These are phyloP conservation scores for Caerostris darwini DNA, from an alignment of 1,140 invertebrate genomes.

Conservation along the genomic window DNA sequence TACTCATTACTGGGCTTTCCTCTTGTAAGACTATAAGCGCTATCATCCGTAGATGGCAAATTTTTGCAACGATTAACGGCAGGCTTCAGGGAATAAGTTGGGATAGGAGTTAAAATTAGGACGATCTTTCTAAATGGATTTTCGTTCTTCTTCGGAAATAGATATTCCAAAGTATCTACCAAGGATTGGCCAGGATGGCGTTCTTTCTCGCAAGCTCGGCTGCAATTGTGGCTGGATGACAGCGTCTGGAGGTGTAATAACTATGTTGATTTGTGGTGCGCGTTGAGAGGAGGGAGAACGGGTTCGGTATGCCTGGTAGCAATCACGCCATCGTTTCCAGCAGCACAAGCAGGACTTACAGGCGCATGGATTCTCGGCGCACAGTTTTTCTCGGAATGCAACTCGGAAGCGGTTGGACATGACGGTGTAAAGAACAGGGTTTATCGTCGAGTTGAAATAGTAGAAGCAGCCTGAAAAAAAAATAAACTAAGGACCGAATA, in stretches of 20 bases:
- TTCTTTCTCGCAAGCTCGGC: neutral
- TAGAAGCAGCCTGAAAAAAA: slow-evolving; percentile 79
- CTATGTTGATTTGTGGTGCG: too few relatives aligned
- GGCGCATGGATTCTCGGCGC: slow-evolving; percentile 28
- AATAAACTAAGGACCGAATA: too few relatives aligned
- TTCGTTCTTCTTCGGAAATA: neutral
- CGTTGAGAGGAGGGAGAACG: neutral
- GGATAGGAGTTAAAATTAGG: slow-evolving; percentile 6
- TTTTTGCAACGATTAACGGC: neutral
- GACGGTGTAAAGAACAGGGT: slow-evolving; percentile 80
- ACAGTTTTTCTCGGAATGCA: slow-evolving; percentile 78
- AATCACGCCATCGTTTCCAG: slow-evolving; percentile 50
- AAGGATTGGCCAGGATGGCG: too few relatives aligned
- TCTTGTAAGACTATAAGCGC: neutral
- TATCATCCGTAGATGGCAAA: neutral
- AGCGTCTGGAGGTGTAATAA: too few relatives aligned
- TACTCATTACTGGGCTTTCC: neutral
- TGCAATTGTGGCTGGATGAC: neutral
- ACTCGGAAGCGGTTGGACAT: slow-evolving; percentile 80
- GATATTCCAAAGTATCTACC: neutral
- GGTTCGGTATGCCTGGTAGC: neutral
- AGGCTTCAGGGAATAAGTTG: neutral
- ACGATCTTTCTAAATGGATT: neutral
- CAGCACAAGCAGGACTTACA: slow-evolving; percentile 49
- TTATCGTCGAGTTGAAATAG: slow-evolving; percentile 80